Conservation (phyloP, 2,888 invertebrate species). For the Smittia sp. region DNA sequence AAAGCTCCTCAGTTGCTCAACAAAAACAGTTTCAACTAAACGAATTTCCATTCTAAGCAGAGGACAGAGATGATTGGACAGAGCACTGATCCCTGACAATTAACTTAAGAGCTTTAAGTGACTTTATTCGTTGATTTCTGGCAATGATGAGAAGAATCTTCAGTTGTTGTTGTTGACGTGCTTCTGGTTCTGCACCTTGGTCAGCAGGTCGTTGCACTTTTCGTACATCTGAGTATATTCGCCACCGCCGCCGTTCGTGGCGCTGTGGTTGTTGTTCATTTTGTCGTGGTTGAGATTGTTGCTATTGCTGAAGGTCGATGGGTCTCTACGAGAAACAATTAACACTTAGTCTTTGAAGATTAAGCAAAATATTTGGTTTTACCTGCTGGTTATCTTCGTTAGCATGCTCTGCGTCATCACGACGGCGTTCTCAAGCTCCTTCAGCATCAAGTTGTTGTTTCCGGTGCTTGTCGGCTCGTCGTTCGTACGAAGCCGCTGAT, state of each 20-base stretch:
- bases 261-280: constrained; percentile 29
- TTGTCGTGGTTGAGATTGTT: constrained; percentile 25
- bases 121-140: constrained; percentile 12
- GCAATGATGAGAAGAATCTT: not conserved
- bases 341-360: not conserved
- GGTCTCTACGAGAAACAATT: not conserved
- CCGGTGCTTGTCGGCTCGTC: constrained; percentile 48
- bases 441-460: constrained; percentile 49
- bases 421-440: constrained; percentile 54
- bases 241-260: constrained; percentile 49
- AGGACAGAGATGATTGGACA: constrained; percentile 3
- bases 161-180: constrained; percentile 31
- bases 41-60: not conserved
- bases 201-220: constrained; percentile 62
- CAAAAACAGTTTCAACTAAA: not conserved
- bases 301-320: not conserved
- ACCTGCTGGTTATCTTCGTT: constrained; percentile 50
- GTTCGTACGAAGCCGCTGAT: constrained; percentile 52
- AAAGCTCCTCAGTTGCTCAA: not conserved
- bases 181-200: constrained; percentile 55
- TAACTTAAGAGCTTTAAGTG: not conserved
- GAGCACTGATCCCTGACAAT: not conserved
- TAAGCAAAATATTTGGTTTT: not conserved
- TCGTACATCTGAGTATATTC: constrained; percentile 59
- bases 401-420: constrained; percentile 55